Conservation (phyloP, 2,888 invertebrate genomes). For the Tetrapedia diversipes region DNA sequence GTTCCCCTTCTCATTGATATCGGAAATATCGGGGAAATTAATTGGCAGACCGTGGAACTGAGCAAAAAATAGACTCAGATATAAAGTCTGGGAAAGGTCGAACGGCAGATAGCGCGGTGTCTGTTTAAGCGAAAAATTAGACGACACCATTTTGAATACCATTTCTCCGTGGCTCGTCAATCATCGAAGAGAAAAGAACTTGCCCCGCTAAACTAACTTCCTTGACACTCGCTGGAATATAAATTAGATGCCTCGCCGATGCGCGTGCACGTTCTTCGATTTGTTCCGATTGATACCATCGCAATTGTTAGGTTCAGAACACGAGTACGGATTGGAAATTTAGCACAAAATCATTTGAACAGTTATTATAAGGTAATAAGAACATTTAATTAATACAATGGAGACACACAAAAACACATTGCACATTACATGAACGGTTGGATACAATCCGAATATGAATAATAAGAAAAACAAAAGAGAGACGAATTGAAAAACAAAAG, state of each 20-base stretch:
- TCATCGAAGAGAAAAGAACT: neutral
- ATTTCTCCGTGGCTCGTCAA: constrained; percentile 4
- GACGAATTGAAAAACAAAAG: no score
- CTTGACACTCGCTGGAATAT: constrained; percentile 40
- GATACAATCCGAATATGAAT: no score
- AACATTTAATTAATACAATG: no score
- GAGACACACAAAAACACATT: no score
- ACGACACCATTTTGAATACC: constrained; percentile 25
- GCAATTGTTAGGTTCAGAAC: no score
- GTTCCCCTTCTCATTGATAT: constrained; percentile 17
- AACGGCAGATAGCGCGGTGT: neutral
- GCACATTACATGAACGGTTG: no score
- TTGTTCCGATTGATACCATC: no score
- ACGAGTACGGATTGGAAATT: no score
- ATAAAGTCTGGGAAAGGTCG: constrained; percentile 1
- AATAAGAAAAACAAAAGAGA: no score
- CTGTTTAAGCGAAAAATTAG: constrained; percentile 46
- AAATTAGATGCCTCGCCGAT: constrained; percentile 49
- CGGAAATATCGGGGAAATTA: constrained; percentile 37
- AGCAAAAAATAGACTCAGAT: neutral
- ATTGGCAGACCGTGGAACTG: constrained; percentile 11
- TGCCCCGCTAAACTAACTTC: constrained; percentile 29
- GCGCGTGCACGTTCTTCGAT: no score
- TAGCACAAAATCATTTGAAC: no score
- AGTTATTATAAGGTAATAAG: no score